Base-by-base conservation (phyloP, 1,140 invertebrate species). In the Leptonema lineaticorne region DNA sequence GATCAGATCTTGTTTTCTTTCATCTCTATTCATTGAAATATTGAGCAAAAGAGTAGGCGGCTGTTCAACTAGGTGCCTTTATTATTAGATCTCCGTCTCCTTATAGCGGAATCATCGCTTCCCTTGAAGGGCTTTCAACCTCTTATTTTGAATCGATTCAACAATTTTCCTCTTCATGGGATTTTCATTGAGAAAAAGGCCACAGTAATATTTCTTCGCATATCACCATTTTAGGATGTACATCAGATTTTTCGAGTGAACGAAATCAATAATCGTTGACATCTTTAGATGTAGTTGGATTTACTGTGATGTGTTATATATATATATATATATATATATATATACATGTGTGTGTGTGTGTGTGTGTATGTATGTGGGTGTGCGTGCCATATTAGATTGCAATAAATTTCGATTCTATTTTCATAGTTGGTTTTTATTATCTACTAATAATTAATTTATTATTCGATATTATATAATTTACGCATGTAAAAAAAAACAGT, bases 21-120 rank as follows among this genome's bases (percentile, higher is more conserved):
- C 16, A 7, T 45, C 14, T 16, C 37, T 33, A 45, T 45, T 45
- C 14, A 16, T 45, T 45, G 16, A 45, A 45, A 14, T 9, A 16
- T 2, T 5, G 29, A 11, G 29, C 29, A 33, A 16, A 2, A 16
- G 37, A 41, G 37, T 14, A 41, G 37, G 16, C 37, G 37, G 37
- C 37, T 41, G 37, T 41, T 41, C 20, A 48, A 5, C 50, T 26
- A 53, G 9, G 50, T 53, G 50, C 50, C 50, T 24, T 53, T 26
- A 22, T 53, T 53, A 53, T 53, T 53, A 53, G 50, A 53, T 53
- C 50, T 26, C 50, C 50, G 8, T 24, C 20, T n/a, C 20, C 20
- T 26, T 26, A 53, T n/a, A n/a, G n/a, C 27, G 50, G 22, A 53
- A 53, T 53, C 50, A 53, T n/a, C 50, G 50, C 50, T 53, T 20